phyloP scores from a whole-genome alignment of 2,888 invertebrate genomes.

The Spodoptera littoralis region DNA sequence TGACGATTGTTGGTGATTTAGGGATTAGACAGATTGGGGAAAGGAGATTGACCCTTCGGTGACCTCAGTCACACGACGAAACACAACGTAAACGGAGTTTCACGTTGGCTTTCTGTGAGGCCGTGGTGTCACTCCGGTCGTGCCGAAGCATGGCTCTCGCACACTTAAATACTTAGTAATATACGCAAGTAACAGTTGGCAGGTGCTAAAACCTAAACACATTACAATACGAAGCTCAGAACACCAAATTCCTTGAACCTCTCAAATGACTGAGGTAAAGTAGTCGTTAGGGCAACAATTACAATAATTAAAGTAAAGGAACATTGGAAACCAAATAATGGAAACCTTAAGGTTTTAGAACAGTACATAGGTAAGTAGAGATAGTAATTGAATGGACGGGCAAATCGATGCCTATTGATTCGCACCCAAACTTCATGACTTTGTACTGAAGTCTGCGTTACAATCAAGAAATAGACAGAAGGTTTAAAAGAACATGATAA shows the following conservation, averaged over 20 bases:
- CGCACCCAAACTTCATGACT: constrained; percentile 18
- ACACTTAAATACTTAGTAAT: too few relatives aligned
- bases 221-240: too few relatives aligned
- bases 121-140: too few relatives aligned
- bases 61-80: too few relatives aligned
- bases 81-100: too few relatives aligned
- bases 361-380: neutral
- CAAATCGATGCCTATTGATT: constrained; percentile 44
- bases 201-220: too few relatives aligned
- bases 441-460: constrained; percentile 2
- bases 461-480: constrained; percentile 2
- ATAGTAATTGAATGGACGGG: constrained; percentile 46
- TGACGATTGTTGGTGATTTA: too few relatives aligned
- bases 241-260: neutral
- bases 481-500: neutral
- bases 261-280: neutral
- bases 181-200: too few relatives aligned
- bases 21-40: too few relatives aligned
- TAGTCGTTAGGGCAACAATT: constrained; percentile 11
- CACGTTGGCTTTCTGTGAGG: too few relatives aligned
- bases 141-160: too few relatives aligned
- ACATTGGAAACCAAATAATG: constrained; percentile 18
- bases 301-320: constrained; percentile 7
- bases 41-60: too few relatives aligned
- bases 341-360: constrained; percentile 12